A percentile compares a stretch with the other conserved stretches of the same genome.
Evolutionary conservation across 2,888 invertebrate species (phyloP).

Genomic region (Drosophila neotestacea): DNA sequence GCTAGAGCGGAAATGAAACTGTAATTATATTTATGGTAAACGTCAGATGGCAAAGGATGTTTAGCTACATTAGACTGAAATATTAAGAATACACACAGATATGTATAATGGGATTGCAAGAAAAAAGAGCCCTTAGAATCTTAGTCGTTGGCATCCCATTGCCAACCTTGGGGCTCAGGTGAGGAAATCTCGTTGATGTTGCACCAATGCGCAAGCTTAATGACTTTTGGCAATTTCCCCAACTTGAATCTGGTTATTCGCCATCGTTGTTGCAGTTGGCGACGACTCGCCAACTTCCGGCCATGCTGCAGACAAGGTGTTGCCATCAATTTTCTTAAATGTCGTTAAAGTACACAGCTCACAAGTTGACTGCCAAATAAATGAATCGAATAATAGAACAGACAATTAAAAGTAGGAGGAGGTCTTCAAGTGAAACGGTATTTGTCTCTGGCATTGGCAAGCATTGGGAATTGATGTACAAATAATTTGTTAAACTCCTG

Average conservation of each 20-base stretch:
- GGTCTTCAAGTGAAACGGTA: conserved; percentile 2
- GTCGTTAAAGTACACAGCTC: conserved; percentile 52
- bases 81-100: conserved; percentile 18
- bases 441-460: background rate
- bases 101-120: conserved; percentile 41
- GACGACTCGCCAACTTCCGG: conserved; percentile 32
- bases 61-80: background rate
- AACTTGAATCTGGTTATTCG: conserved; percentile 43
- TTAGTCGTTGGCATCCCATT: conserved; percentile 17
- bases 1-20: conserved; percentile 67
- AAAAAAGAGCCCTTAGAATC: conserved; percentile 44
- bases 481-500: background rate
- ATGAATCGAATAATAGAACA: conserved; percentile 25
- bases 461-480: background rate
- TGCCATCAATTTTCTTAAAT: conserved; percentile 62
- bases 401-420: background rate
- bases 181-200: conserved; percentile 50
- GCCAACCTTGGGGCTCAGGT: conserved; percentile 26
- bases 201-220: conserved; percentile 66
- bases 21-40: conserved; percentile 71
- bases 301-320: conserved; percentile 41
- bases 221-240: conserved; percentile 79
- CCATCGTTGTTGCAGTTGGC: conserved; percentile 10
- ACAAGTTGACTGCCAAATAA: conserved; percentile 41
- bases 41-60: conserved; percentile 42